These are phyloP conservation scores for Oreotragus oreotragus DNA, from an alignment of 2,113 vertebrate genomes.

Conservation along the genomic window DNA sequence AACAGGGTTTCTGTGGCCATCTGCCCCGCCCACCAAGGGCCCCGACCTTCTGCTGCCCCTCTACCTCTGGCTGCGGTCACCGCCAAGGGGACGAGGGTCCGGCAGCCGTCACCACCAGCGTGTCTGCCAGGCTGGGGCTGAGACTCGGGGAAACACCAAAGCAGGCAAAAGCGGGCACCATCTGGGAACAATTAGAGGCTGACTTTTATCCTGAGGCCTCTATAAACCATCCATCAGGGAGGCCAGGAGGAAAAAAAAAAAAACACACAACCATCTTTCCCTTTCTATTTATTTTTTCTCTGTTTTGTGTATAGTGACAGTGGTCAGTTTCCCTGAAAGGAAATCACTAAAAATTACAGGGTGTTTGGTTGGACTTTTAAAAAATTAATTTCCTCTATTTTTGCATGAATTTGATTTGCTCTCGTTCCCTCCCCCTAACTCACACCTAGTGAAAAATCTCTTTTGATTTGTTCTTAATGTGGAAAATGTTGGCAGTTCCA, in stretches of 20 bases:
- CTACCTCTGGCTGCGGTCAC: conserved; percentile 4
- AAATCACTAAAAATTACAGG: conserved; percentile 69
- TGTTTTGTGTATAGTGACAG: conserved; percentile 57
- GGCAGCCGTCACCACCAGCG: not conserved
- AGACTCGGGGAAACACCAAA: not conserved
- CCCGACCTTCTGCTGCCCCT: not conserved
- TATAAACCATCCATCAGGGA: conserved; percentile 63
- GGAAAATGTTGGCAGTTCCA: conserved; percentile 67
- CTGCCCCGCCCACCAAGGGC: not conserved
- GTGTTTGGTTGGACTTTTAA: conserved; percentile 55
- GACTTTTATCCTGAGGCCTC: conserved; percentile 40
- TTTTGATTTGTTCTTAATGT: conserved; percentile 75
- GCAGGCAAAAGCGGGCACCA: conserved; percentile 17
- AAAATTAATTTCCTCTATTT: conserved; percentile 65
- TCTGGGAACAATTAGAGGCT: conserved; percentile 33
- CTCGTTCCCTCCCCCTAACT: conserved; percentile 24
- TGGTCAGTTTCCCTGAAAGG: conserved; percentile 46
- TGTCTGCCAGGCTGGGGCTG: not conserved
- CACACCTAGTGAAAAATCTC: conserved; percentile 56
- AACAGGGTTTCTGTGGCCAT: not conserved
- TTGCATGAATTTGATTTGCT: conserved; percentile 59
- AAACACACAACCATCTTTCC: conserved; percentile 55
- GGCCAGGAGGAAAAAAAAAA: conserved; percentile 20
- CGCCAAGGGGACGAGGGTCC: not conserved
- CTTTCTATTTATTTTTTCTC: conserved; percentile 70